phyloP scores from a whole-genome alignment of 2,797 vertebrate genomes.

The Sebastes kiyomatsui region DNA sequence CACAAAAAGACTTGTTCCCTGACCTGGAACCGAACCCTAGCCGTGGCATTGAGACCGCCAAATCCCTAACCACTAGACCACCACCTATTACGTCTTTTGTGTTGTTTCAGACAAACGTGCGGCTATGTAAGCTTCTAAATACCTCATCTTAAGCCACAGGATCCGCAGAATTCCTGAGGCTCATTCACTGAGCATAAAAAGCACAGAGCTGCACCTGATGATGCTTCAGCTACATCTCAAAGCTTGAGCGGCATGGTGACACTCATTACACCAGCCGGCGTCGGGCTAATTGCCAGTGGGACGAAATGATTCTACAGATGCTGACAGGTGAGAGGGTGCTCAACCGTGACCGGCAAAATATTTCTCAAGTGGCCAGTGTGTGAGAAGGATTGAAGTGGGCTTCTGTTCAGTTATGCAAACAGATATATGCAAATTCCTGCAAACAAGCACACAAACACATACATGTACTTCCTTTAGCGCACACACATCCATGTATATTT shows the following conservation, averaged over 20 bases:
- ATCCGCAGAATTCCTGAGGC: neutral
- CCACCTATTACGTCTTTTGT: neutral
- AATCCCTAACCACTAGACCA: slow-evolving; percentile 68
- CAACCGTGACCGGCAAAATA: slow-evolving; percentile 71
- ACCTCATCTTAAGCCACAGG: neutral
- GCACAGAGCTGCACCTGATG: slow-evolving; percentile 3
- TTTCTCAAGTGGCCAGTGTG: slow-evolving; percentile 71
- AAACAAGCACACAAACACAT: neutral
- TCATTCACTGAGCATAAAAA: neutral
- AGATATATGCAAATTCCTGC: slow-evolving; percentile 18
- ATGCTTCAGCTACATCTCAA: slow-evolving; percentile 11
- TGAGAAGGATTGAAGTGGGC: slow-evolving; percentile 14
- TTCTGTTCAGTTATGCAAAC: slow-evolving; percentile 14
- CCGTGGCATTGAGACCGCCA: slow-evolving; percentile 74
- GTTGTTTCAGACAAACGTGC: neutral
- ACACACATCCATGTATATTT: neutral
- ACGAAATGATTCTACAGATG: slow-evolving; percentile 74
- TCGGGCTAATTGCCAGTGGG: slow-evolving; percentile 71
- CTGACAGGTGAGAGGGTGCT: slow-evolving; percentile 83
- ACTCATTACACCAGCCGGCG: slow-evolving; percentile 32
- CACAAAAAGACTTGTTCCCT: slow-evolving; percentile 13
- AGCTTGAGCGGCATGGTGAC: slow-evolving; percentile 26
- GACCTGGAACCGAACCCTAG: slow-evolving; percentile 77
- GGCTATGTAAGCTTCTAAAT: neutral
- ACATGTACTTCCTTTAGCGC: neutral